phyloP scores from a whole-genome alignment of 2,113 vertebrate genomes.

The Anarrhichthys ocellatus region DNA sequence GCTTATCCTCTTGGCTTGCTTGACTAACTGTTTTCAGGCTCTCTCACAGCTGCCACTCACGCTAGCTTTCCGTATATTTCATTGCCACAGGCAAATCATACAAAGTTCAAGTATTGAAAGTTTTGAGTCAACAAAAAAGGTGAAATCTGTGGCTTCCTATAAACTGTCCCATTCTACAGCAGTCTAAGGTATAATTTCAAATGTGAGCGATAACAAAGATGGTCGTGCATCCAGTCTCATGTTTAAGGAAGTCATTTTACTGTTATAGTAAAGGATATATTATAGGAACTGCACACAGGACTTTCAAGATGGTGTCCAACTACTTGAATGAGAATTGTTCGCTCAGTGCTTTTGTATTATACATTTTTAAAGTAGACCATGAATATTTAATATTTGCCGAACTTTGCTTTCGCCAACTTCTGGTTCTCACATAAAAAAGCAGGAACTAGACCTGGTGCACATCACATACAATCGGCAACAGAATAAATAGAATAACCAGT shows the following conservation, averaged over 20 bases:
- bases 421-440: slow-evolving; percentile 5
- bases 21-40: slow-evolving; percentile 23
- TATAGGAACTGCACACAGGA: neutral
- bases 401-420: neutral
- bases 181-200: neutral
- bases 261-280: neutral
- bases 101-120: neutral
- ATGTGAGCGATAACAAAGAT: neutral
- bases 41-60: slow-evolving; percentile 17
- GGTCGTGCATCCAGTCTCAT: neutral
- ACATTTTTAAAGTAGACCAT: neutral
- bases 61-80: neutral
- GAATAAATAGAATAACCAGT: slow-evolving; percentile 3
- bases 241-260: neutral
- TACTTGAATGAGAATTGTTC: neutral
- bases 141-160: neutral
- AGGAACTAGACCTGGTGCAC: slow-evolving; percentile 31
- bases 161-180: neutral
- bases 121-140: neutral
- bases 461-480: neutral
- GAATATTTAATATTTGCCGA: neutral
- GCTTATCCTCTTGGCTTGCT: slow-evolving; percentile 58
- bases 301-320: neutral
- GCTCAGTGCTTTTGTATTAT: neutral
- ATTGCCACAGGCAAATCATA: neutral